A percentile compares a stretch with the other conserved stretches of the same genome.
These are phyloP conservation scores for Adelphocoris suturalis DNA, from an alignment of 2,888 invertebrate species.

Conservation along the genomic window DNA sequence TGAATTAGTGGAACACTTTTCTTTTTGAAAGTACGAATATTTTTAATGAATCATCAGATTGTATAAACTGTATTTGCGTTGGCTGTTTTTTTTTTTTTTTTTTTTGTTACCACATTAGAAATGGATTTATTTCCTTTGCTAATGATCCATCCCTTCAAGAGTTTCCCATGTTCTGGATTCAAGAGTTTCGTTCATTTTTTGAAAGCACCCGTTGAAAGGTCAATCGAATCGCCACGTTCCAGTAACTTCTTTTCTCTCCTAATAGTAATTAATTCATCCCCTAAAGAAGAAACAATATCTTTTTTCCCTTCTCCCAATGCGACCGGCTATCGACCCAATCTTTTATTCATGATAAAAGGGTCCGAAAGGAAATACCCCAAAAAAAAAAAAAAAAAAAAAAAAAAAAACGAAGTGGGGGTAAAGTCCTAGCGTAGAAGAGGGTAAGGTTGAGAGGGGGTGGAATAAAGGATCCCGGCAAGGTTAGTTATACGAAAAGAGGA, in stretches of 20 bases:
- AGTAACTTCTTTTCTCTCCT: constrained; percentile 1
- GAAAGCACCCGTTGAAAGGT: neutral
- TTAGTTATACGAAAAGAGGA: constrained; percentile 14
- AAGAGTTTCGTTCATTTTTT: neutral
- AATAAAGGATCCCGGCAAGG: neutral
- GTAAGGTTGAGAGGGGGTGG: neutral
- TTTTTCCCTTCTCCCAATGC: constrained; percentile 3
- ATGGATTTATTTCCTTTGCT: too few species aligned
- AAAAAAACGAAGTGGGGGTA: neutral
- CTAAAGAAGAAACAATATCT: constrained; percentile 32
- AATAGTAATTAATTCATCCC: constrained; percentile 42
- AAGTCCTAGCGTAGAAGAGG: too few species aligned
- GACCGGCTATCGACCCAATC: constrained; percentile 39
- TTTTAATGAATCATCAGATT: too few species aligned
- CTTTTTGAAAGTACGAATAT: too few species aligned
- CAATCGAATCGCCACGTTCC: constrained; percentile 5
- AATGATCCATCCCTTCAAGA: too few species aligned
- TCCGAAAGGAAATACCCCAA: neutral
- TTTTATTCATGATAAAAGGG: constrained; percentile 59
- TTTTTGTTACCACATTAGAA: too few species aligned
- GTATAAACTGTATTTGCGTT: too few species aligned
- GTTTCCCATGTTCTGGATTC: too few species aligned
- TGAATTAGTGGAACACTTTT: too few species aligned
- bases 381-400: constrained; percentile 10
- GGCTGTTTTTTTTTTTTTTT: too few species aligned